phyloP scores from a whole-genome alignment of 23 tunicate species.

The Halocynthia roretzi region DNA sequence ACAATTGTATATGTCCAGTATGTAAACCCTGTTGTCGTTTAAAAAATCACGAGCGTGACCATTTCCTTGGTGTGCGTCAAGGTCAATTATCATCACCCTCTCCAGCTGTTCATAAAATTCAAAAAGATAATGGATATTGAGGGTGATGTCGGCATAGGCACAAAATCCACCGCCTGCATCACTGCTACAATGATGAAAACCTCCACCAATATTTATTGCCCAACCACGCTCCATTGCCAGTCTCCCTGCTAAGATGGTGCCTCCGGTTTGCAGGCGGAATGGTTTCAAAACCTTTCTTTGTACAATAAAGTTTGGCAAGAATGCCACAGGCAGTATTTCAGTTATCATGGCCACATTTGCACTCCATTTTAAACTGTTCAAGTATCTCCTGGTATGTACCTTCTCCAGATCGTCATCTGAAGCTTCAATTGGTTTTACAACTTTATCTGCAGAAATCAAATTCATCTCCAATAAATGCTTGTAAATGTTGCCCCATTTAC shows the following conservation, averaged over 20 bases:
- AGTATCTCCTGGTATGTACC: constrained; percentile 51
- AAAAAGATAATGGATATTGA: constrained; percentile 37
- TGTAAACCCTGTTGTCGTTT: constrained; percentile 53
- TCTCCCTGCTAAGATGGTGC: constrained; percentile 67
- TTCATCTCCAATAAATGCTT: constrained; percentile 31
- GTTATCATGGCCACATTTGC: constrained; percentile 62
- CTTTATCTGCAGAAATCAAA: constrained; percentile 9
- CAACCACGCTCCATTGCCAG: constrained; percentile 76
- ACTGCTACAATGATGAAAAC: constrained; percentile 84
- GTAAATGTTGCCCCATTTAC: constrained; percentile 77
- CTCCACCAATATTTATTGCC: constrained; percentile 92
- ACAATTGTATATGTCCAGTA: constrained; percentile 76
- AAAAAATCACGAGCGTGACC: constrained; percentile 88
- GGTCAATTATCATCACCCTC: constrained; percentile 67
- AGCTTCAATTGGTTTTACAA: constrained; percentile 35
- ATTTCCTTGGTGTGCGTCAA: constrained; percentile 97
- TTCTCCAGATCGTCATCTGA: constrained; percentile 44
- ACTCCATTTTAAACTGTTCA: constrained; percentile 92
- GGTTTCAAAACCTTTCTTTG: constrained; percentile 65
- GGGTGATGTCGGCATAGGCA: constrained; percentile 86
- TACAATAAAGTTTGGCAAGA: constrained; percentile 75
- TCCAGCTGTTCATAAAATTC: constrained; percentile 18
- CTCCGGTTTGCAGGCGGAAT: constrained; percentile 87
- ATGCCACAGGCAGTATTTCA: constrained; percentile 76
- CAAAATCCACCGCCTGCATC: constrained; percentile 86